Conservation (phyloP, 1,140 invertebrate genomes). For the Drosophila tsacasi region DNA sequence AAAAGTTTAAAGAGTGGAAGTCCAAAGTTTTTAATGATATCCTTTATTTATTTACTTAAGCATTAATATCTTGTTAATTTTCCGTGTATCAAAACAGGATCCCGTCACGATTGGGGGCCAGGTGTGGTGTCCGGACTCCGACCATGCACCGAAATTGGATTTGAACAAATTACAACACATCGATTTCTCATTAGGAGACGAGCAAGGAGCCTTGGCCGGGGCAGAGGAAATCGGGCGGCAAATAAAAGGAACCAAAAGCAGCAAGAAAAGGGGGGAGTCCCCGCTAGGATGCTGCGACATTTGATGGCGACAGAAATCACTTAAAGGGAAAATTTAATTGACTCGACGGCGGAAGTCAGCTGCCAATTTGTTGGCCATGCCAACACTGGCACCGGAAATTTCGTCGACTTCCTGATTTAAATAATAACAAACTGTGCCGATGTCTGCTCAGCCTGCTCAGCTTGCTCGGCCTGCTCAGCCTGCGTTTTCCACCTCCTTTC, state of each 20-base stretch:
- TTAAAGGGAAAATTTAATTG: constrained; percentile 82
- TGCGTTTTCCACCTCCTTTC: not conserved
- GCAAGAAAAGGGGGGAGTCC: not conserved
- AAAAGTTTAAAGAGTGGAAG: too few species aligned
- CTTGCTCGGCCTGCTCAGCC: not conserved
- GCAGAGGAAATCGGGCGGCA: constrained; percentile 5
- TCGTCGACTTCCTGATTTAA: constrained; percentile 84
- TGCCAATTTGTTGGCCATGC: constrained; percentile 78
- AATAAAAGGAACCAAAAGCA: constrained; percentile 3
- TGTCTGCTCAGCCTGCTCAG: constrained; percentile 39
- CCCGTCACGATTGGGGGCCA: constrained; percentile 54
- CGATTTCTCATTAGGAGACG: constrained; percentile 73
- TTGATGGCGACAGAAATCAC: constrained; percentile 78
- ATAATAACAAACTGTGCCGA: constrained; percentile 81
- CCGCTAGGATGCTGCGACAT: constrained; percentile 51
- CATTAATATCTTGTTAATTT: constrained; percentile 3
- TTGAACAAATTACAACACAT: constrained; percentile 69
- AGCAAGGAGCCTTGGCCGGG: not conserved
- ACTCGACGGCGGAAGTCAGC: constrained; percentile 67
- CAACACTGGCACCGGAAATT: constrained; percentile 70
- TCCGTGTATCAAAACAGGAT: constrained; percentile 6
- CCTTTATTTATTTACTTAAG: not conserved
- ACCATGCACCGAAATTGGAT: constrained; percentile 61
- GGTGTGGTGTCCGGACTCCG: constrained; percentile 45
- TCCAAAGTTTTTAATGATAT: not conserved